Base-by-base conservation (phyloP, 2,113 vertebrate species). In the Coregonus clupeaformis region DNA sequence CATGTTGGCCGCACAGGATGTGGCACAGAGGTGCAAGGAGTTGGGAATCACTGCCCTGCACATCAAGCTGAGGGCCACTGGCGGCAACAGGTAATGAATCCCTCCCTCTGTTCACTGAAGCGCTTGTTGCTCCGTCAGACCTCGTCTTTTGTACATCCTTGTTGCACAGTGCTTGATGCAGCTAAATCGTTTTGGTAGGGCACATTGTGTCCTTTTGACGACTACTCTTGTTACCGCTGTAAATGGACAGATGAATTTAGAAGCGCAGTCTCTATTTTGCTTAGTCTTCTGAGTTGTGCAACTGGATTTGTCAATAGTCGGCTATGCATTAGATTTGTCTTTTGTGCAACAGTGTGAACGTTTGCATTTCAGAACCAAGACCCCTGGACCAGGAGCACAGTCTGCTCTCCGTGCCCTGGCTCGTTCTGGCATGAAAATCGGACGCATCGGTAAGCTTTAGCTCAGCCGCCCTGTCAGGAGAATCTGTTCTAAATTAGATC, bases 351-450 rank as follows among this genome's bases (percentile, higher is more conserved):
- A 71, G 55, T 60, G 30, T 20, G 5, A 25, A 7, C 24, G 1
- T 81, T 1, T 73, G 0, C 79, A 42, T 77, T 79, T 22, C 79
- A 99, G 98, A 90, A 99, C 98, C 30, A 99, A 99, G 92, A 99
- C 98, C 73, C 98, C 98, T 7, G 98, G 98, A 82, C 98, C 98
- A 0, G 98, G 98, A 71, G 98, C 98, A 6, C 98, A 99, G 91
- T 99, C 98, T 67, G 98, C 98, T 22, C 95, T 99, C 80, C 92
- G 98, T 90, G 98, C 98, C 78, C 90, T 99, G 78, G 98, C 98
- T 78, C 96, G 98, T 1, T 99, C 98, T 0, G 98, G 98, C 9
- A 99, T 99, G 98, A 99, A 99, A 93, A 99, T 99, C 0, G 98
- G 98, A 60, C 95, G 97, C 65, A 99, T 99, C 63, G 97, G 97